Conservation (phyloP, 1,140 invertebrate species). For the Varroa destructor region DNA sequence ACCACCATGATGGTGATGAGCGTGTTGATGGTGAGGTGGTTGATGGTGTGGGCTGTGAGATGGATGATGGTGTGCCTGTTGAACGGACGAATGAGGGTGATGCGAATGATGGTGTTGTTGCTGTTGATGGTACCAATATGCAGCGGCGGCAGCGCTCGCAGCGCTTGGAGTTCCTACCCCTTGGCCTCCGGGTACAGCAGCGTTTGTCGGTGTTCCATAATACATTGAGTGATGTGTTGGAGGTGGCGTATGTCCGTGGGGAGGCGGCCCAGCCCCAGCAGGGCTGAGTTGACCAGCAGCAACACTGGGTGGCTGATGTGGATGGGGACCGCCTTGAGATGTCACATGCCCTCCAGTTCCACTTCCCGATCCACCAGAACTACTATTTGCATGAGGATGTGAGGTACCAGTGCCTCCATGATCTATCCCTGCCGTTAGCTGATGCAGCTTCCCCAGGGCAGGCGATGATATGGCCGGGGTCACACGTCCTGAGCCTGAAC, state of each 20-base stretch:
- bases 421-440: background rate
- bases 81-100: too few species aligned
- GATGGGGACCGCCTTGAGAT: background rate
- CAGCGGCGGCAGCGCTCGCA: too few species aligned
- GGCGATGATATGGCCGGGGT: background rate
- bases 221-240: slow-evolving; percentile 4
- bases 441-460: slow-evolving; percentile 14
- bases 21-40: too few species aligned
- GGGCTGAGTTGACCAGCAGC: background rate
- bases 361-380: background rate
- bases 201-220: too few species aligned
- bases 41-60: too few species aligned
- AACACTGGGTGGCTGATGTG: background rate
- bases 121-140: too few species aligned
- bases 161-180: too few species aligned
- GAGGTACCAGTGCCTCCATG: background rate
- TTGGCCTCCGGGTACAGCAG: too few species aligned
- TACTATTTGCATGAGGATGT: background rate
- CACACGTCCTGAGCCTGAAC: background rate
- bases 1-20: too few species aligned
- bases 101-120: too few species aligned
- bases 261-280: background rate
- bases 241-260: background rate
- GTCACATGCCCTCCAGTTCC: background rate
- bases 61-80: too few species aligned